Base-by-base conservation (phyloP, 2,888 invertebrate species). In the Nymphalis polychloros region DNA sequence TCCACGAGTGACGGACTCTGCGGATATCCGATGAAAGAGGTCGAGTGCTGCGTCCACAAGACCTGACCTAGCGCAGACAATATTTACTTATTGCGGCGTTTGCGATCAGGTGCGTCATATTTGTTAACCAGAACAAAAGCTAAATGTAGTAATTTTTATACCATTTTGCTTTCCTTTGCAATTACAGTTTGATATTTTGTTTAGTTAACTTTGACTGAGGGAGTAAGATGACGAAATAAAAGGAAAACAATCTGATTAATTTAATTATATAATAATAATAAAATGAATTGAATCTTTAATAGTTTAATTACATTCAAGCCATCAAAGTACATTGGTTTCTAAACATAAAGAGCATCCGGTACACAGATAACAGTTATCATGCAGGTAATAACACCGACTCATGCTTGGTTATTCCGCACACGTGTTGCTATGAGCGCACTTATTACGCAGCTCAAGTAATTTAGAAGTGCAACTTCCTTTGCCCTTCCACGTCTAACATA, bases 21-120 rank as follows among this genome's bases (percentile, higher is more conserved):
- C 57, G 68, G 71, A 68, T 65, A 71, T 81, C 79, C 72, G 80
- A 82, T 83, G 82, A 80, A 87, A 84, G 83, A 84, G 81, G 77
- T 85, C 77, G 77, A 89, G 89, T 81, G 89, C 84, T 85, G 67
- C 81, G 84, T 83, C 86, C 81, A 89, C 82, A 88, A 74, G 23
- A 62, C 41, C 74, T 73, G 76, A 73, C 73, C 74, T 67, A 66
- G 68, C 70, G 68, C 65, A 63, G 71, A 73, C 70, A 73, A 71
- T 77, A 75, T 77, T 76, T 77, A 76, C 76, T 75, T 64, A 59
- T 50, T 57, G 47, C 57, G 63, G 69, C 59, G 53, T 50, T 72
- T 68, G 62, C 68, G 46, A 67, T 50, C 60, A 61, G 61, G 63
- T 64, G 49, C 63, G 47, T 47, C 61, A 64, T 53, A 55, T 68